Evolutionary conservation across 2,888 invertebrate genomes (phyloP), one percentile per base, ranked within the genome.

Genomic region (Boloria euphrosyne): DNA sequence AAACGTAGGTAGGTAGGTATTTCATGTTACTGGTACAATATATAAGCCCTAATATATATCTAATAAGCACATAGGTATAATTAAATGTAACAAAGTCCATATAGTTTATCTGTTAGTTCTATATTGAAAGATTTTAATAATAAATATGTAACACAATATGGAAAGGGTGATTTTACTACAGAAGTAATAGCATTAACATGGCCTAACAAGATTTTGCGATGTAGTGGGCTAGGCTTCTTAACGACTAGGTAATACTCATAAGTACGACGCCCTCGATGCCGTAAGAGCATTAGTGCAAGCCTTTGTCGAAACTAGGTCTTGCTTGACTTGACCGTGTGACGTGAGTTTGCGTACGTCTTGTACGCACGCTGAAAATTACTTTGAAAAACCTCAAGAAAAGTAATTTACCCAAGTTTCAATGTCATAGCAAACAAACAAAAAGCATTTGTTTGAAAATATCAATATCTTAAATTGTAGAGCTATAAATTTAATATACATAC

Each of bases 211-310:
- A 90, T 90, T 80, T 78, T 71, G 74, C 73, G 77, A 78, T 85
- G 85, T 85, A 81, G 79, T 74, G 71, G 79, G 81, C 81, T 86
- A 87, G 88, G 86, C 88, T 85, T 77, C 89, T 90, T 89, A 90
- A 74, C 78, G 74, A 73, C 76, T 87, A 86, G 89, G 76, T 89
- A 88, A 89, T 84, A 74, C 86, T 68, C 73, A 71, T 89, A 88
- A 89, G 86, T 79, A 82, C 80, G 82, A 82, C 86, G 88, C 85
- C 89, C 85, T 83, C 82, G 78, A 81, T 83, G 80, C 80, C 65
- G 73, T 89, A 89, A 90, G 88, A 84, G 85, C 81, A 88, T 90
- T 90, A 87, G 77, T 62, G 80, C 79, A 55, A 80, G 82, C 77
- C 75, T 79, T 63, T 16, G 38, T 62, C 50, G 52, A 57, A 66